These are phyloP conservation scores for Chauna torquata DNA, from an alignment of 2,113 vertebrate genomes.

Conservation along the genomic window DNA sequence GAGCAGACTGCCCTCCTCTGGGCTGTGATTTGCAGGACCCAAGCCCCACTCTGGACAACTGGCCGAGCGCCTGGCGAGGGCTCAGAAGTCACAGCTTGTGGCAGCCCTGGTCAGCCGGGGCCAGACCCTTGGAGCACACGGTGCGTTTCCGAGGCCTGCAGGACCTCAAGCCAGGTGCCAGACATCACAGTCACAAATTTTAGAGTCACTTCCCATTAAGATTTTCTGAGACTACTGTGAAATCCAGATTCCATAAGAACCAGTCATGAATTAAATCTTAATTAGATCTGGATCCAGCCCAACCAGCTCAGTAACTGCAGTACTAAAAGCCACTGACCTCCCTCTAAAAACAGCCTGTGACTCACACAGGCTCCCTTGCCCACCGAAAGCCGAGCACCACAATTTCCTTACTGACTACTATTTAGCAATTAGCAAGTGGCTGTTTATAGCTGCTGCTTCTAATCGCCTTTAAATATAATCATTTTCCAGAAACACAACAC, in stretches of 20 bases:
- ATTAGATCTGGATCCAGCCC: constrained; percentile 36
- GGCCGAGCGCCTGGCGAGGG: not conserved
- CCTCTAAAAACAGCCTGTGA: not conserved
- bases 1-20: not conserved
- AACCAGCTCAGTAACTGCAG: constrained; percentile 22
- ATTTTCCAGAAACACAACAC: not conserved
- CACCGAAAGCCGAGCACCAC: not conserved
- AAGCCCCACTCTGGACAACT: rapidly evolving
- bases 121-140: rapidly evolving
- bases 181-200: not conserved
- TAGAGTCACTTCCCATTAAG: not conserved
- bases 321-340: constrained; percentile 9
- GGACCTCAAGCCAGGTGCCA: not conserved
- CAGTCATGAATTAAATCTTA: constrained; percentile 34
- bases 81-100: not conserved
- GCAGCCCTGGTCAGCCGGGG: rapidly evolving
- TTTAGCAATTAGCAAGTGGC: not conserved
- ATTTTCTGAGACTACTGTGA: constrained; percentile 11
- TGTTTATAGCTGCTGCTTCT: not conserved
- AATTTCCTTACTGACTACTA: not conserved
- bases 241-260: constrained; percentile 13
- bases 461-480: not conserved
- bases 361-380: not conserved
- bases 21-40: not conserved
- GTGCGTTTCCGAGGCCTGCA: not conserved